Evolutionary conservation across 2,888 invertebrate species (phyloP).

Genomic region (Orthonevra nobilis): DNA sequence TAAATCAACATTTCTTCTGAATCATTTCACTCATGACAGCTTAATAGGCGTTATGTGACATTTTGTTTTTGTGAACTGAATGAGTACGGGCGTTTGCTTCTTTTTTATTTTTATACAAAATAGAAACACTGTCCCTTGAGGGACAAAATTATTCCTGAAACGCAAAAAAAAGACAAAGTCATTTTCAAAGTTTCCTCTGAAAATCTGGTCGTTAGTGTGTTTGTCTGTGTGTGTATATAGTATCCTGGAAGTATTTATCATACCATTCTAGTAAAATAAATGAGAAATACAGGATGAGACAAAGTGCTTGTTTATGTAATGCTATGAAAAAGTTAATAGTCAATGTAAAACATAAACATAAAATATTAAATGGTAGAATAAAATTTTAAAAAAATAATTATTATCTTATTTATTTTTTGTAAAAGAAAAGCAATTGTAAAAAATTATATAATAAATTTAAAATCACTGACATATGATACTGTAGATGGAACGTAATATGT

Average conservation of each 20-base stretch:
- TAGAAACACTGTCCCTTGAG: slow-evolving; percentile 32
- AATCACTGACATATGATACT: slow-evolving; percentile 15
- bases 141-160: slow-evolving; percentile 9
- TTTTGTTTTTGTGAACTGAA: slow-evolving; percentile 41
- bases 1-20: slow-evolving; percentile 68
- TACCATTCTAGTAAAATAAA: slow-evolving; percentile 38
- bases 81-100: slow-evolving; percentile 20
- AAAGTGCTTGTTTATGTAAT: neutral
- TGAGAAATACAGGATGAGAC: slow-evolving; percentile 25
- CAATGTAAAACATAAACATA: slow-evolving; percentile 12
- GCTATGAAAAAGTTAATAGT: neutral
- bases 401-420: too few relatives aligned
- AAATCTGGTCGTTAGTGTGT: slow-evolving; percentile 14
- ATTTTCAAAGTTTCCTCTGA: slow-evolving; percentile 44
- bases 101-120: slow-evolving; percentile 23
- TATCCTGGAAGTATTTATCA: slow-evolving; percentile 17
- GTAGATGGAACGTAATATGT: slow-evolving; percentile 6
- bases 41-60: slow-evolving; percentile 65
- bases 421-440: slow-evolving; percentile 21
- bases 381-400: slow-evolving; percentile 15
- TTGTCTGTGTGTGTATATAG: slow-evolving; percentile 21
- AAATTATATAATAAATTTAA: neutral
- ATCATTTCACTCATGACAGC: slow-evolving; percentile 66
- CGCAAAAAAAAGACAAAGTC: slow-evolving; percentile 6
- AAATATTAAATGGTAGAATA: neutral